These are phyloP conservation scores for Uromys caudimaculatus DNA, from an alignment of 2,797 vertebrate species.

Conservation along the genomic window DNA sequence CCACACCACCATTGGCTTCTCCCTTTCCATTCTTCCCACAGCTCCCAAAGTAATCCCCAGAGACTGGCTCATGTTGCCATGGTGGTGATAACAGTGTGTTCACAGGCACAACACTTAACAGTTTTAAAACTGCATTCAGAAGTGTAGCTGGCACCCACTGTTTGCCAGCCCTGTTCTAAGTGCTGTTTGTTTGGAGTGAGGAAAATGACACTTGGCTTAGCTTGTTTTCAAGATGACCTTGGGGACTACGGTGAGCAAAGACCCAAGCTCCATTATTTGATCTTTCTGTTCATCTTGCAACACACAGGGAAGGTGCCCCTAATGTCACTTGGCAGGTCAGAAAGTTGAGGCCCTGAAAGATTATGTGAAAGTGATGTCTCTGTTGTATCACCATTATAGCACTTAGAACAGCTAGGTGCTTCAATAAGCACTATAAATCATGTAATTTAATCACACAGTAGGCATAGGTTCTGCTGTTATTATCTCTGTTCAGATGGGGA, in stretches of 20 bases:
- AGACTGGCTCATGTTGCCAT: neutral
- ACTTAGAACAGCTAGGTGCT: neutral
- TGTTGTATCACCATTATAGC: neutral
- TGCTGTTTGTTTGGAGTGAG: no score
- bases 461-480: neutral
- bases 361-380: neutral
- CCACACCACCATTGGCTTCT: neutral
- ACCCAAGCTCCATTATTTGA: neutral
- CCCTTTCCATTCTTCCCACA: neutral
- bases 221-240: conserved; percentile 3
- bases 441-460: neutral
- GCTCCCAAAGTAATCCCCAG: neutral
- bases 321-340: neutral
- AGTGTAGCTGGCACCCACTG: neutral
- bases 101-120: neutral
- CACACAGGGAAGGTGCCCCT: neutral
- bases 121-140: neutral
- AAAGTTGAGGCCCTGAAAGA: neutral
- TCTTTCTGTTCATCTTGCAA: conserved; percentile 25
- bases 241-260: neutral
- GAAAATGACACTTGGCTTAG: neutral
- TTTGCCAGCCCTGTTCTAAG: neutral
- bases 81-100: neutral
- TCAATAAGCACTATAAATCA: neutral
- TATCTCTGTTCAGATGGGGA: neutral